A percentile compares a stretch with the other conserved stretches of the same genome.
These are phyloP conservation scores for Dynastes maya DNA, from an alignment of 2,888 invertebrate genomes.

Conservation along the genomic window DNA sequence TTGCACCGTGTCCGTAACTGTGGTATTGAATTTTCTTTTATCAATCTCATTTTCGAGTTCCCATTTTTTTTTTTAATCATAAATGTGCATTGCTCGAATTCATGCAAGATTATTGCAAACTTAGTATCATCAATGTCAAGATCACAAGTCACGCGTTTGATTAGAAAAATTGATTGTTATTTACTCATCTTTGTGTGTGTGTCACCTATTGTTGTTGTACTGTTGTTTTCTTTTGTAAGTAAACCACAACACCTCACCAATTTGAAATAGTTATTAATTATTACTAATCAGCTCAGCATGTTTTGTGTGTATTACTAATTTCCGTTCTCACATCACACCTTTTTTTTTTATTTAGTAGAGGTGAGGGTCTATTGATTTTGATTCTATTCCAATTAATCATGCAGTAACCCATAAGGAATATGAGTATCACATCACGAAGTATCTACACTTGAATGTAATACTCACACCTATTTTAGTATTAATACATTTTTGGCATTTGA, in stretches of 20 bases:
- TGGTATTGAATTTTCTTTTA: constrained; percentile 44
- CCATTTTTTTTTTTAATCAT: neutral
- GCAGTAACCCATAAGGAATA: constrained; percentile 2
- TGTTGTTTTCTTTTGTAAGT: constrained; percentile 24
- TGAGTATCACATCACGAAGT: constrained; percentile 7
- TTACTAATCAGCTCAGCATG: constrained; percentile 35
- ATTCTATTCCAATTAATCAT: constrained; percentile 9
- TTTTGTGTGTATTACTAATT: constrained; percentile 33
- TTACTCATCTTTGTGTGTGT: constrained; percentile 34
- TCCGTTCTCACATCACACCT: constrained; percentile 27
- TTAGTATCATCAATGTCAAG: constrained; percentile 7
- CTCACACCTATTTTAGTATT: constrained; percentile 6
- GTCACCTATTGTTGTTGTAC: constrained; percentile 32
- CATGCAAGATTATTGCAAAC: neutral
- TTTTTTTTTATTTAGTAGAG: constrained; percentile 26
- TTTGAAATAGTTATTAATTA: constrained; percentile 2
- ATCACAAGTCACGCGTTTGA: constrained; percentile 6
- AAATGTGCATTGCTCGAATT: constrained; percentile 52
- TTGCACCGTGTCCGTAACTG: constrained; percentile 60
- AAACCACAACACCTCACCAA: constrained; percentile 18
- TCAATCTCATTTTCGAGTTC: constrained; percentile 19
- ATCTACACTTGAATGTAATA: neutral
- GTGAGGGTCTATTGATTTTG: constrained; percentile 26
- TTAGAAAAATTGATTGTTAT: neutral
- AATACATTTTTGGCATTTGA: neutral